Evolutionary conservation across 2,888 invertebrate species (phyloP).

Genomic region (Eledona agricola): DNA sequence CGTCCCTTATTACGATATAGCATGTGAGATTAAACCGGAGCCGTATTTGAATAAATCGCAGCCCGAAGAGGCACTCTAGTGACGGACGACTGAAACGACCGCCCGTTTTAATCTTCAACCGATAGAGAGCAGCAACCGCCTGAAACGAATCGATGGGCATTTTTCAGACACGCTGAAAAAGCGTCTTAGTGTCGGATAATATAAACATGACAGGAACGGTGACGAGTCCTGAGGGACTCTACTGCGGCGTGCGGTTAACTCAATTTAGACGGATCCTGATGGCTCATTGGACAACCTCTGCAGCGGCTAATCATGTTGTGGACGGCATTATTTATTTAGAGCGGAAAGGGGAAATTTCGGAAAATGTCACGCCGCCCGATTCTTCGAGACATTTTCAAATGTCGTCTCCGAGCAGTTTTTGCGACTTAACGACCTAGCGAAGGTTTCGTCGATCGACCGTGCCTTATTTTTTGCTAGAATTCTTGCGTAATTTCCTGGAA

Average conservation of each 20-base stretch:
- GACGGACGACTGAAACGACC: conserved; percentile 17
- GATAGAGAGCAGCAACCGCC: conserved; percentile 25
- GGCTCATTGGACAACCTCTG: conserved; percentile 54
- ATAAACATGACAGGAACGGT: conserved; percentile 54
- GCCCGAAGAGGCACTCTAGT: conserved; percentile 25
- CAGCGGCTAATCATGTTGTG: conserved; percentile 53
- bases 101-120: conserved; percentile 14
- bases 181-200: conserved; percentile 38
- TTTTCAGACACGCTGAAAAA: no score
- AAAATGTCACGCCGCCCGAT: no score
- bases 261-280: conserved; percentile 55
- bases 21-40: conserved; percentile 38
- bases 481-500: no score
- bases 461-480: no score
- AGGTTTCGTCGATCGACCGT: no score
- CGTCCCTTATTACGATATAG: conserved; percentile 42
- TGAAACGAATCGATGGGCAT: conserved; percentile 19
- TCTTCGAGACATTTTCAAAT: no score
- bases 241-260: conserved; percentile 54
- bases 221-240: conserved; percentile 49
- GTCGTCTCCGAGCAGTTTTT: no score
- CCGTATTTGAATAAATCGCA: conserved; percentile 30
- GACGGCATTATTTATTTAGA: conserved; percentile 47
- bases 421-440: no score
- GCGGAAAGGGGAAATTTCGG: no score